phyloP scores from a whole-genome alignment of 2,113 vertebrate species.

The Cyanoramphus novaezelandiae region DNA sequence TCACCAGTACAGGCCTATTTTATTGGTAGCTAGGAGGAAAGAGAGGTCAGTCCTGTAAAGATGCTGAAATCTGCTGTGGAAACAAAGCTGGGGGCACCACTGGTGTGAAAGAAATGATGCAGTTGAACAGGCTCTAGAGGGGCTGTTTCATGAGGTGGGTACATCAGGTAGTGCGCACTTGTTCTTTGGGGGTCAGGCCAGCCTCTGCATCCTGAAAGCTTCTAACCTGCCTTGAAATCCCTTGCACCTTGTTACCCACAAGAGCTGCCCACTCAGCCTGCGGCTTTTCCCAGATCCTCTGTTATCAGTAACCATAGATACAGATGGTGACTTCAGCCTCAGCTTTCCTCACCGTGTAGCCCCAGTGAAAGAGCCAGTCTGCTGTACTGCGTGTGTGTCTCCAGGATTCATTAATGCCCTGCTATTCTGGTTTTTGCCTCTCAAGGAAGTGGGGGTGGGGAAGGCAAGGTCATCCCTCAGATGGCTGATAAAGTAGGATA shows the following conservation, averaged over 20 bases:
- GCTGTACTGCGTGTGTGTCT: neutral
- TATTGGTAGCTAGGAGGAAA: neutral
- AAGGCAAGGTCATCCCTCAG: neutral
- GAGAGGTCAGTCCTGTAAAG: neutral
- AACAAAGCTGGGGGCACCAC: neutral
- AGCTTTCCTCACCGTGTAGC: neutral
- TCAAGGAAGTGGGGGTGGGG: neutral
- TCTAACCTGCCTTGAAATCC: neutral
- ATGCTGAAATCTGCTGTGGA: neutral
- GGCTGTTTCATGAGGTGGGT: neutral
- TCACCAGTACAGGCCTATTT: neutral
- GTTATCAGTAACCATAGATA: slow-evolving; percentile 64
- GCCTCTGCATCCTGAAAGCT: neutral
- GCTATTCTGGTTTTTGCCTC: neutral
- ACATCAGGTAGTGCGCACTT: neutral
- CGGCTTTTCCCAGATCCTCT: neutral
- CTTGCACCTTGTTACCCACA: neutral
- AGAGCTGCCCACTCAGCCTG: neutral
- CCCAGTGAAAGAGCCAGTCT: neutral
- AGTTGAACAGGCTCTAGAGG: neutral
- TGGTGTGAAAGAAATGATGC: neutral
- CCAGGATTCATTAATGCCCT: neutral
- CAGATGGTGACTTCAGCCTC: neutral
- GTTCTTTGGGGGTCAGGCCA: rapidly evolving
- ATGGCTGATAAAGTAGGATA: neutral